Base-by-base conservation (phyloP, 2,113 vertebrate genomes). In the Perognathus longimembris region DNA sequence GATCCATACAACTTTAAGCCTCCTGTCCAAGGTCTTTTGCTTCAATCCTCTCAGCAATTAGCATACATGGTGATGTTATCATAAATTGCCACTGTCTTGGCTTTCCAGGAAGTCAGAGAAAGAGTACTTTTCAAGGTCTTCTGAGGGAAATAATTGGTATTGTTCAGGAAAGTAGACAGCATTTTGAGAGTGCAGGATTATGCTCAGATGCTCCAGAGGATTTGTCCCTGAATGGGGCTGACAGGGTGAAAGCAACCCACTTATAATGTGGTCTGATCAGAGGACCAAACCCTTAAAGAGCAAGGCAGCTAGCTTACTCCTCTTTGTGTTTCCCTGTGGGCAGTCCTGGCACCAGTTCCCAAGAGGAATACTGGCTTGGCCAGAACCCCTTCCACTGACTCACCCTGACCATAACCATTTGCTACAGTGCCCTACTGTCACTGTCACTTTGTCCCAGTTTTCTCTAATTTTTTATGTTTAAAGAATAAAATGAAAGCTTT, bases 381-480 rank as follows among this genome's bases (percentile, higher is more conserved):
- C 66, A 34, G 14, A 34, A 40, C 28, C 50, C 64, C 66, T 70
- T 32, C 26, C 21, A 15, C 7, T 14, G 5, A n/a, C 63, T 45
- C 59, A 14, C 12, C 10, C 5, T 28, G 18, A 7, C 76, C 22
- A 3, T 36, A 11, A 22, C 26, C n/a, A 10, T 20, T 63, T 76
- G 67, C 26, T 69, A 21, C 38, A 80, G 24, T 2, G 14, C 45
- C 26, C 84, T n/a, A 34, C 42, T 81, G 0, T 82, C 34, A 30
- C 82, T 57, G 57, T 64, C 78, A 54, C 28, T 82, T 90, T 38
- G 32, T 6, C 26, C 34, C 10, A 69, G 45, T 76, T 90, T 79
- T 66, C 50, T 57, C 36, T 85, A 59, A 66, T 84, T 87, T 63
- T 89, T 64, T 64, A 50, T 92, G 88, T 30, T 91, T 75, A 75